Conservation (phyloP, 2,113 vertebrate species). For the Myrmophylax atrothorax region DNA sequence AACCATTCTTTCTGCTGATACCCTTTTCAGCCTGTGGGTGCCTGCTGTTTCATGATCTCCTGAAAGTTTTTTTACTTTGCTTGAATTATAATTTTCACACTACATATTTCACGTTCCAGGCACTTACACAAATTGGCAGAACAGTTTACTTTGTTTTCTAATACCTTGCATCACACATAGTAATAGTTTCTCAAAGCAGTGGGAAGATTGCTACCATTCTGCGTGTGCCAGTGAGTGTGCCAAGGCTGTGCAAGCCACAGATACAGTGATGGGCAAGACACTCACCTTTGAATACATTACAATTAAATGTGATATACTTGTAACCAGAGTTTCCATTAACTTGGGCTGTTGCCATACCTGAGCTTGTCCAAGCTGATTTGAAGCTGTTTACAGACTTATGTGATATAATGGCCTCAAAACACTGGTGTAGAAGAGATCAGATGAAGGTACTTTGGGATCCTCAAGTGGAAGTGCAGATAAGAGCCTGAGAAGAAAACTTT, state of each 20-base stretch:
- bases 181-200: not conserved
- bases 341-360: not conserved
- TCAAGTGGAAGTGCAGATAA: not conserved
- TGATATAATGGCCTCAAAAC: not conserved
- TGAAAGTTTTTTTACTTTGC: not conserved
- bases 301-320: not conserved
- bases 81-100: not conserved
- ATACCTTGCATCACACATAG: not conserved
- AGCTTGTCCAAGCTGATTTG: not conserved
- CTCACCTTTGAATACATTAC: not conserved
- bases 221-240: rapidly evolving
- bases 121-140: not conserved
- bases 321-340: not conserved
- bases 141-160: not conserved
- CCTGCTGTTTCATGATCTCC: not conserved
- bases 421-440: not conserved
- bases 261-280: not conserved
- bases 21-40: not conserved
- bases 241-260: not conserved
- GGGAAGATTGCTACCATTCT: not conserved
- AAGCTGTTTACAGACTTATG: not conserved
- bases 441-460: not conserved
- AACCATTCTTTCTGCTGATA: not conserved
- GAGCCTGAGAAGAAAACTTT: not conserved
- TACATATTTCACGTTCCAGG: not conserved